These are phyloP conservation scores for Danaus melanippus DNA, from an alignment of 1,140 invertebrate species.

Conservation along the genomic window DNA sequence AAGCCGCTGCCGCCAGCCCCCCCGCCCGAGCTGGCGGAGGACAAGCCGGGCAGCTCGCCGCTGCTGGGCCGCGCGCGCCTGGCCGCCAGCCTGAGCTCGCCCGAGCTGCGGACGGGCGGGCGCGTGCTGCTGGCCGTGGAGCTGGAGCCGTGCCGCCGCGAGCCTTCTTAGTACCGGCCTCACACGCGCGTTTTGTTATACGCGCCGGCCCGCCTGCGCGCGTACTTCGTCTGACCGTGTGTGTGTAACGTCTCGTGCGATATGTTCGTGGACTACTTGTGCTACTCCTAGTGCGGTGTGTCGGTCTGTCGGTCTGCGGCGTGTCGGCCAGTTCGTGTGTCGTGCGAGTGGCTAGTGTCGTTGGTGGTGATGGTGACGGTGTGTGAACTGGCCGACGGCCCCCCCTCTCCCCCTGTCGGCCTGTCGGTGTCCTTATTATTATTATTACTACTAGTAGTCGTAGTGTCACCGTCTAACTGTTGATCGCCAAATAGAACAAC, in stretches of 20 bases:
- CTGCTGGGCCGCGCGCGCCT: conserved; percentile 57
- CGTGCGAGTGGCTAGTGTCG: too few species aligned
- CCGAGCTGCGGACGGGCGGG: conserved; percentile 49
- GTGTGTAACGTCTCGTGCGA: too few species aligned
- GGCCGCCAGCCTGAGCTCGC: conserved; percentile 68
- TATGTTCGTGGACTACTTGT: too few species aligned
- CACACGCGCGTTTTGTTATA: conserved; percentile 64
- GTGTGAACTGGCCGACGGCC: too few species aligned
- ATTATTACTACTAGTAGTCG: too few species aligned
- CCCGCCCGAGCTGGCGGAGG: conserved; percentile 24
- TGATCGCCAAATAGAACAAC: conserved; percentile 67
- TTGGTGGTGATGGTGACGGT: too few species aligned
- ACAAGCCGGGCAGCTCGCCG: conserved; percentile 29
- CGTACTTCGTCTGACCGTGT: conserved; percentile 5
- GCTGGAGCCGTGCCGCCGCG: conserved; percentile 41
- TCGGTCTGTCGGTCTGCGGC: too few species aligned
- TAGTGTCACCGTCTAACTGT: conserved; percentile 46
- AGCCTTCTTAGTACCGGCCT: conserved; percentile 69
- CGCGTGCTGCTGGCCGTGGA: conserved; percentile 62
- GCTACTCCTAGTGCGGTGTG: too few species aligned
- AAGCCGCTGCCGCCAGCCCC: conserved; percentile 35
- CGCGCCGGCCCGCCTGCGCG: conserved; percentile 38
- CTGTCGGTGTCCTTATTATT: too few species aligned
- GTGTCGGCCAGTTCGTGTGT: too few species aligned
- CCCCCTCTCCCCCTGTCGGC: too few species aligned